phyloP scores from a whole-genome alignment of 2,797 vertebrate genomes.

The Botia almorhae region DNA sequence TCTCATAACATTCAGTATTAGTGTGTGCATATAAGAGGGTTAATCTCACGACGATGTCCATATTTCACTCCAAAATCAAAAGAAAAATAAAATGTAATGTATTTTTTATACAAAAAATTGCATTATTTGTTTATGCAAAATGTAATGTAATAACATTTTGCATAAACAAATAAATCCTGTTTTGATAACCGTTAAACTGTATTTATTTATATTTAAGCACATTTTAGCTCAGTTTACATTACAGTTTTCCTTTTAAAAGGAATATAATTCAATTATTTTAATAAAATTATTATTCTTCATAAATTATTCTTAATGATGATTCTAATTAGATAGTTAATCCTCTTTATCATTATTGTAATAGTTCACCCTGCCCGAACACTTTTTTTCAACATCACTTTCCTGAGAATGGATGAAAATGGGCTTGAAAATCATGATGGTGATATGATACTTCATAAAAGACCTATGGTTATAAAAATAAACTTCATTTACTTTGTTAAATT shows the following conservation, averaged over 20 bases:
- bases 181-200: background rate
- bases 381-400: background rate
- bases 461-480: background rate
- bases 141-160: no score
- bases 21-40: background rate
- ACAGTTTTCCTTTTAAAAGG: no score
- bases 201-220: no score
- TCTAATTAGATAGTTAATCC: no score
- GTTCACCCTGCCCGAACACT: background rate
- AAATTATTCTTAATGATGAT: no score
- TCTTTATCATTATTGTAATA: no score
- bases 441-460: background rate
- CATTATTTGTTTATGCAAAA: no score
- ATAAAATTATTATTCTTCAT: background rate
- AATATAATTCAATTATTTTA: background rate
- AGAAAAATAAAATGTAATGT: no score
- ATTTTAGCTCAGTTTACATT: no score
- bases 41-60: background rate
- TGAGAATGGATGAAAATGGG: background rate
- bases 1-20: background rate
- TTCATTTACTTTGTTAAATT: background rate
- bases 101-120: no score
- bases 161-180: background rate
- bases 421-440: no score
- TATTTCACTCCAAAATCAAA: background rate